Evolutionary conservation across 1,140 invertebrate species (phyloP).

Genomic region (Anoplolepis gracilipes): DNA sequence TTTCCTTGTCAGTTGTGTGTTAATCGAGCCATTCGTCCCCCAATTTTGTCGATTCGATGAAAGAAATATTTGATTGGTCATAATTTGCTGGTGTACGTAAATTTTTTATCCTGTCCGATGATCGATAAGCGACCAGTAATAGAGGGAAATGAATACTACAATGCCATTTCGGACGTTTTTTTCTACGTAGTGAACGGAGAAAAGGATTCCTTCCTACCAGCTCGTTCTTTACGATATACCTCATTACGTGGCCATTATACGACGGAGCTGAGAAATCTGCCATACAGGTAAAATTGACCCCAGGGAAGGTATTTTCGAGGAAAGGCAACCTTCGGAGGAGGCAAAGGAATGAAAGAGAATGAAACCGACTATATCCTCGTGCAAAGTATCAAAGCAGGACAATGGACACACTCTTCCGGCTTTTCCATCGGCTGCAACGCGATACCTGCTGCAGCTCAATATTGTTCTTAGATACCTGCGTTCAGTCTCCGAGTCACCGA

Average conservation of each 20-base stretch:
- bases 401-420: conserved; percentile 57
- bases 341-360: neutral
- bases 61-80: neutral
- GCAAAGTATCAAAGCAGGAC: conserved; percentile 37
- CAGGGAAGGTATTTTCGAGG: conserved; percentile 59
- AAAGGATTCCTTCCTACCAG: neutral
- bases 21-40: neutral
- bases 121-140: conserved; percentile 7
- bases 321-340: neutral
- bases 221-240: neutral
- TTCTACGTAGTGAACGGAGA: neutral
- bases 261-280: neutral
- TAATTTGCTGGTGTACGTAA: neutral
- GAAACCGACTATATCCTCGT: neutral
- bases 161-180: neutral
- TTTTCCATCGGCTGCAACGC: conserved; percentile 50
- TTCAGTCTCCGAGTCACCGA: neutral
- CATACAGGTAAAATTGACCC: conserved; percentile 11
- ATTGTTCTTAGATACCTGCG: conserved; percentile 46
- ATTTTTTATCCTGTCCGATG: neutral
- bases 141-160: neutral
- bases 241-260: conserved; percentile 34
- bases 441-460: conserved; percentile 56
- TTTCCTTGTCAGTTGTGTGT: neutral
- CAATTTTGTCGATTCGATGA: neutral